These are phyloP conservation scores for Sapayoa aenigma DNA, from an alignment of 2,113 vertebrate genomes.

Conservation along the genomic window DNA sequence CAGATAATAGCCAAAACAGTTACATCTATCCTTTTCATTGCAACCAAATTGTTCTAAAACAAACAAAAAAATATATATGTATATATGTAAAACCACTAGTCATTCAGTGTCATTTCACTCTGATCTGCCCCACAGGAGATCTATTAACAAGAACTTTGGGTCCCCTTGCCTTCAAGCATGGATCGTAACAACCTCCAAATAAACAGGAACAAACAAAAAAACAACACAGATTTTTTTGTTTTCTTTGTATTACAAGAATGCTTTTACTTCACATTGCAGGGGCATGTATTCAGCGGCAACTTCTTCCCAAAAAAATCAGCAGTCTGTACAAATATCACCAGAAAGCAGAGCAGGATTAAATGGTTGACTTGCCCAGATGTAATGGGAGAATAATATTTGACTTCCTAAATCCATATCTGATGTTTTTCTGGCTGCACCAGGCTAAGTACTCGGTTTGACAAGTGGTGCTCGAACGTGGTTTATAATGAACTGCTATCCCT, in stretches of 20 bases:
- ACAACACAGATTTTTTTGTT: neutral
- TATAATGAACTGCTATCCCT: neutral
- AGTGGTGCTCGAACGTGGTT: neutral
- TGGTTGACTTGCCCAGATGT: neutral
- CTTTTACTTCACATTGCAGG: neutral
- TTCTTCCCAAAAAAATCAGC: neutral
- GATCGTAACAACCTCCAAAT: neutral
- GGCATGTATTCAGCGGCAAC: neutral
- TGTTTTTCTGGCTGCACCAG: neutral
- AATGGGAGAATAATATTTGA: neutral
- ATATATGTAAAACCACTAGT: neutral
- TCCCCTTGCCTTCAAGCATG: neutral
- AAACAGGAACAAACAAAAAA: neutral
- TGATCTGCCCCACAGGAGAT: neutral
- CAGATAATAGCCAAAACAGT: neutral
- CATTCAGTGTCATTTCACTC: neutral
- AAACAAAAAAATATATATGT: too few species aligned
- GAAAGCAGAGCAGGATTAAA: neutral
- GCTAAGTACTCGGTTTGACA: neutral
- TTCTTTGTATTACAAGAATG: neutral
- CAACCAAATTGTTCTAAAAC: neutral
- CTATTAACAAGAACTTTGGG: neutral
- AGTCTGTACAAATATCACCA: neutral
- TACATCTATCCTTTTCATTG: neutral
- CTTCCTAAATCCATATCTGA: neutral